Conservation (phyloP, 2,797 vertebrate genomes). For the Sebastolobus alascanus region DNA sequence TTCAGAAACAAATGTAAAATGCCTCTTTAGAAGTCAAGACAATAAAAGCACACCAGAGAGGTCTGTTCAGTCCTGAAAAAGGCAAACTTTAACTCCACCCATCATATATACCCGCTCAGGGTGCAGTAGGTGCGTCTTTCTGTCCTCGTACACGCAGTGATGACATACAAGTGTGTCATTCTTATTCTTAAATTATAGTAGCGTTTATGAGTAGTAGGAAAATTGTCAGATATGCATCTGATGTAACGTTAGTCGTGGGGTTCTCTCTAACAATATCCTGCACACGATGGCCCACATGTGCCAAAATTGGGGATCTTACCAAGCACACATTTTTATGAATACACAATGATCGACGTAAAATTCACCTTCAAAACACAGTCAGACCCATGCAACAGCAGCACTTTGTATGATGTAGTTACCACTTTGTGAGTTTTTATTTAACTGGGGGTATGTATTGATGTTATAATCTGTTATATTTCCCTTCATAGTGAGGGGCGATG, state of each 20-base stretch:
- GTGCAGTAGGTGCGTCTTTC: conserved; percentile 18
- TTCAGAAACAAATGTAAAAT: background rate
- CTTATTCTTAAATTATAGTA: conserved; percentile 4
- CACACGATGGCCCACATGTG: background rate
- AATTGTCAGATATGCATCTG: background rate
- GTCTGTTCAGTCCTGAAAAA: conserved; percentile 14
- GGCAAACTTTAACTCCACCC: conserved; percentile 54
- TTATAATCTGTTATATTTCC: conserved; percentile 20
- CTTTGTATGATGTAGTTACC: too few relatives aligned
- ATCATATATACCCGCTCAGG: conserved; percentile 3
- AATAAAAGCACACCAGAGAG: background rate
- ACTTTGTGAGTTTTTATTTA: background rate
- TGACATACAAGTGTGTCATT: conserved; percentile 28
- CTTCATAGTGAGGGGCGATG: conserved; percentile 22
- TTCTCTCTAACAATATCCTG: background rate
- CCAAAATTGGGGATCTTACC: background rate
- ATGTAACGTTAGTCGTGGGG: background rate
- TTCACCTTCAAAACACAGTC: background rate
- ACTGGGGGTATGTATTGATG: background rate
- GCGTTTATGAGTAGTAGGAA: background rate
- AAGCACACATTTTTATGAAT: background rate
- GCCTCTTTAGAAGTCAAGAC: background rate
- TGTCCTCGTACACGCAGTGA: background rate
- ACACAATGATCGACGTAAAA: background rate
- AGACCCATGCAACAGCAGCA: background rate